Conservation (phyloP, 2,797 vertebrate species). For the Menidia menidia region DNA sequence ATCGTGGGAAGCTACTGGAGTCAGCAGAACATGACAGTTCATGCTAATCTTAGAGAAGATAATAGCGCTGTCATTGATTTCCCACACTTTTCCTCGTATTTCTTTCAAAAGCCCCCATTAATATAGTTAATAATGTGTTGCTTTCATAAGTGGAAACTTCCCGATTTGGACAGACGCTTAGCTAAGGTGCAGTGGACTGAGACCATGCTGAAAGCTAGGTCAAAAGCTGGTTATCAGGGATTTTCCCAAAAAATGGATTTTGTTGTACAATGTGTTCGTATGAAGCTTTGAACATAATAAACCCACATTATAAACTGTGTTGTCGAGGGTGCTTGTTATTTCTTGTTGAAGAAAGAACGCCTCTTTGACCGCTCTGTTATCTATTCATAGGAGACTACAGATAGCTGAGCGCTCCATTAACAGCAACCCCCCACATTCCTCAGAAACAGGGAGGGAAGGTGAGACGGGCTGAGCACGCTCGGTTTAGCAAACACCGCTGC, state of each 20-base stretch:
- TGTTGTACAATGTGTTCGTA: too few relatives aligned
- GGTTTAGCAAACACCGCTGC: slow-evolving; percentile 29
- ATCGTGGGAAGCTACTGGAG: not conserved
- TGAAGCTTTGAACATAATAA: not conserved
- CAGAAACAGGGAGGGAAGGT: slow-evolving; percentile 49
- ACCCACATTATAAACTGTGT: not conserved
- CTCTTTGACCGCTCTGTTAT: slow-evolving; percentile 14
- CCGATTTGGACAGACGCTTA: too few relatives aligned
- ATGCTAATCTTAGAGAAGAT: not conserved
- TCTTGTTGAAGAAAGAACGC: not conserved
- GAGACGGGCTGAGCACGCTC: slow-evolving; percentile 37
- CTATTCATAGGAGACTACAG: slow-evolving; percentile 20
- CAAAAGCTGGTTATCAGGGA: too few relatives aligned
- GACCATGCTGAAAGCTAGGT: too few relatives aligned
- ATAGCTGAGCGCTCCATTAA: slow-evolving; percentile 33
- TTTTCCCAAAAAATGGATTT: too few relatives aligned
- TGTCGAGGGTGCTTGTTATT: not conserved
- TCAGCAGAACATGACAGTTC: not conserved
- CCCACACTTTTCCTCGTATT: not conserved
- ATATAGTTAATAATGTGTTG: not conserved
- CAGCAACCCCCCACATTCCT: slow-evolving; percentile 63
- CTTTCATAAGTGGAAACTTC: not conserved
- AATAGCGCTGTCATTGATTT: not conserved
- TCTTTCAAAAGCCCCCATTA: not conserved
- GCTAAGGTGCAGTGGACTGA: too few relatives aligned